Evolutionary conservation across 64 coral and sea anemone genomes (phyloP), one percentile per base, ranked within the genome.

Genomic region (Montipora capricornis): DNA sequence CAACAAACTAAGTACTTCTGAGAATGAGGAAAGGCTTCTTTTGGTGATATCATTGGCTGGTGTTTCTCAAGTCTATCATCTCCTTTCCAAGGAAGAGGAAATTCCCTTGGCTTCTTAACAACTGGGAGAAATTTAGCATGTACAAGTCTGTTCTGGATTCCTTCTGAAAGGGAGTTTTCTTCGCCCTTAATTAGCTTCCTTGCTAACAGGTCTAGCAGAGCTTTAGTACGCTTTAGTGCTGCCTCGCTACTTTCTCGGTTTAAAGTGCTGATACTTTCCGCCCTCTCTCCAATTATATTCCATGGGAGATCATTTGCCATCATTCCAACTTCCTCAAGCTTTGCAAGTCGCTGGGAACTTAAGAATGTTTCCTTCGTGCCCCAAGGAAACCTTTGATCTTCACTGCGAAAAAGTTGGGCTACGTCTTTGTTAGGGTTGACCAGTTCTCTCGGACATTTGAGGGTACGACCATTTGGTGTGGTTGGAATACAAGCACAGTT

Each of bases 381-480:
- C 87, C 91, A 98, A 10, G 94, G 94, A 91, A 98, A 98, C 47
- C 84, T 64, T 29, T 86, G 73, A 61, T 98, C 97, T 22, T 89
- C 97, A 73, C 68, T 68, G 4, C 66, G 60, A 59, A 91, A 98
- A 55, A 98, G 74, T 3, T 13, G 24, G 8, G 78, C 88, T 2
- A 78, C 88, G 16, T 64, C 82, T 44, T 80, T 89, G 6, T 88
- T 10, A 0, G 97, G 97, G 52, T 96, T 68, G 68, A 98, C 60
- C 0, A 98, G 88, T 49, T 98, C 88, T 2, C 3, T 10, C n/a
- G 94, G 94, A 16, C 75, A 79, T 50, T 88, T 95, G 1, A 93
- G 77, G 3, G n/a, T 75, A 17, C 88, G 26, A 47, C 97, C 97
- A 44, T 82, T 47, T 19, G 88, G 91, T 55, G 94, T 24, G 49